Conservation (phyloP, 37 sponge, comb jelly and placozoan species). For the Petrosia ficiformis region DNA sequence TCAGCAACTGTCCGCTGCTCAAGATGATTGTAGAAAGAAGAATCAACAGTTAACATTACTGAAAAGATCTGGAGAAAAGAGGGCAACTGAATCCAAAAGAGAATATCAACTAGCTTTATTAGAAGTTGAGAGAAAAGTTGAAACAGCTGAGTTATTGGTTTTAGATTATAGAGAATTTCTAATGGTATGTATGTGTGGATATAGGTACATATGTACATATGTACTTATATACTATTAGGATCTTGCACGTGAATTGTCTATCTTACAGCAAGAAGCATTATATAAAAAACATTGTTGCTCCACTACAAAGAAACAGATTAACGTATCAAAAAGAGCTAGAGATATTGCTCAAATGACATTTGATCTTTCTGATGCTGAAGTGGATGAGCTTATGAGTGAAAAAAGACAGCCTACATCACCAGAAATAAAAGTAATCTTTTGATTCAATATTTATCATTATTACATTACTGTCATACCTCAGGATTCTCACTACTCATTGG, state of each 20-base stretch:
- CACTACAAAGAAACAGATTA: neutral
- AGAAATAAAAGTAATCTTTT: neutral
- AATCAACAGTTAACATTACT: neutral
- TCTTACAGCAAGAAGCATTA: neutral
- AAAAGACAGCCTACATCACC: neutral
- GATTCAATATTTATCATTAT: neutral
- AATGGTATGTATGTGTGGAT: neutral
- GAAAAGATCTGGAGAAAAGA: too few relatives aligned
- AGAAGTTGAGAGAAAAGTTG: neutral
- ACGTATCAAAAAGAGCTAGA: conserved; percentile 23
- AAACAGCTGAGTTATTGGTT: neutral
- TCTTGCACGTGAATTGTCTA: neutral
- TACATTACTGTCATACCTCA: neutral
- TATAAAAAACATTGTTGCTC: neutral
- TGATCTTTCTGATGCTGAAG: conserved; percentile 38
- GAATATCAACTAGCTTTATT: neutral
- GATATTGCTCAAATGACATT: conserved; percentile 35
- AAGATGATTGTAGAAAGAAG: conserved; percentile 7
- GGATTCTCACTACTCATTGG: too few relatives aligned
- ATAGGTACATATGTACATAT: too few relatives aligned
- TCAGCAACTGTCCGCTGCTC: conserved; percentile 4
- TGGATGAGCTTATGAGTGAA: conserved; percentile 22
- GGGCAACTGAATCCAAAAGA: neutral
- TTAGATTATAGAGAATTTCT: neutral
- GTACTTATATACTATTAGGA: too few relatives aligned